These are phyloP conservation scores for Podarcis raffonei DNA, from an alignment of 2,113 vertebrate genomes.

Conservation along the genomic window DNA sequence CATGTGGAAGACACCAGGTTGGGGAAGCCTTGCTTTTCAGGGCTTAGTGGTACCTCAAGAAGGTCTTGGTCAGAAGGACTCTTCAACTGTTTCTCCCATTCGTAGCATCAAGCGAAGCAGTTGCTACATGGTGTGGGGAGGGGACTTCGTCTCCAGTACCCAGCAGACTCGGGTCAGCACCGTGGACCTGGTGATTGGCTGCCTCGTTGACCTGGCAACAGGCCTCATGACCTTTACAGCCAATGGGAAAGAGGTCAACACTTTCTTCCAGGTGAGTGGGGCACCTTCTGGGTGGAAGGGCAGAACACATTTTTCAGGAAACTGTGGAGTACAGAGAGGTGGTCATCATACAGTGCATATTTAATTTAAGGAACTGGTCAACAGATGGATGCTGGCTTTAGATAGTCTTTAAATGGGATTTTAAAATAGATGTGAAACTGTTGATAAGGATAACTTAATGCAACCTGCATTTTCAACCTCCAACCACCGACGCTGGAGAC, in stretches of 20 bases:
- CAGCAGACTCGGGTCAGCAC: slow-evolving; percentile 91
- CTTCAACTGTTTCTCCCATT: not conserved
- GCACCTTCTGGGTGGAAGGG: not conserved
- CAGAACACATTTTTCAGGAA: not conserved
- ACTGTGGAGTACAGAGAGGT: not conserved
- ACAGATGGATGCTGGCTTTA: not conserved
- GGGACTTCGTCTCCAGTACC: slow-evolving; percentile 84
- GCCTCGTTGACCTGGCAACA: slow-evolving; percentile 90
- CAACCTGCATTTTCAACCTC: not conserved
- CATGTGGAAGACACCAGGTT: too few species aligned
- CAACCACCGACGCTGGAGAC: not conserved
- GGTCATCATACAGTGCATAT: too few species aligned
- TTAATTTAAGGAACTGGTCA: not conserved
- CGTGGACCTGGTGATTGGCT: slow-evolving; percentile 91
- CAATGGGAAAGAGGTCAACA: slow-evolving; percentile 95
- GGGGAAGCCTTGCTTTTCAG: too few species aligned
- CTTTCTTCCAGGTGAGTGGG: slow-evolving; percentile 88
- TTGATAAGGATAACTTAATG: not conserved
- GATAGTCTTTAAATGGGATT: not conserved
- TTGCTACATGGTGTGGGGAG: slow-evolving; percentile 97
- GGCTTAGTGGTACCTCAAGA: not conserved
- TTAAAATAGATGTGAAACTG: not conserved
- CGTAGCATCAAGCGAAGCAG: slow-evolving; percentile 92
- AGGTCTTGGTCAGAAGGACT: too few species aligned
- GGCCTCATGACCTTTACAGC: slow-evolving; percentile 95